Evolutionary conservation across 64 coral and sea anemone genomes (phyloP).

Genomic region (Pocillopora damicornis): DNA sequence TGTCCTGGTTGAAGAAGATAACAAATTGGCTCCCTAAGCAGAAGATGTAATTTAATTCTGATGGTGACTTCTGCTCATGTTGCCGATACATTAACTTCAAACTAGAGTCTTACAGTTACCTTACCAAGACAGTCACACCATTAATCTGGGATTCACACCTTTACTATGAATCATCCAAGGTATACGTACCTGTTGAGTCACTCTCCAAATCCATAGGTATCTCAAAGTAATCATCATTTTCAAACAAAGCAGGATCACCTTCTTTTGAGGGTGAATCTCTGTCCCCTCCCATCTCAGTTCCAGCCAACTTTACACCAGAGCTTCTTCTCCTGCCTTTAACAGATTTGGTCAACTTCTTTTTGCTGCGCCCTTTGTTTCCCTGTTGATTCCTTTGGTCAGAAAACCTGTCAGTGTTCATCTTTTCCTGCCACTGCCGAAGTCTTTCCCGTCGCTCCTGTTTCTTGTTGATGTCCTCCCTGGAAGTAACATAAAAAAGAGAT

Average conservation of each 20-base stretch:
- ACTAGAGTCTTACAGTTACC: too few relatives aligned
- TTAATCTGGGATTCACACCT: not conserved
- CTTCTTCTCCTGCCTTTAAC: slow-evolving; percentile 6
- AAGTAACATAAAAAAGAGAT: not conserved
- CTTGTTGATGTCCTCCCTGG: slow-evolving; percentile 23
- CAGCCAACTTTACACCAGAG: not conserved
- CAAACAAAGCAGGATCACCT: slow-evolving; percentile 47
- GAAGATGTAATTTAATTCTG: too few relatives aligned
- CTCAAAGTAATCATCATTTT: slow-evolving; percentile 87
- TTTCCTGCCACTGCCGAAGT: slow-evolving; percentile 72
- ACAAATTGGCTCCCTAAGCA: too few relatives aligned
- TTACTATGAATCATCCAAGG: not conserved
- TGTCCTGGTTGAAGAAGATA: too few relatives aligned
- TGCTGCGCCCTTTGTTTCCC: slow-evolving; percentile 25
- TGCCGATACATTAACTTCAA: too few relatives aligned
- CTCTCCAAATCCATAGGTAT: slow-evolving; percentile 94
- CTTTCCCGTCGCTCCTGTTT: slow-evolving; percentile 70
- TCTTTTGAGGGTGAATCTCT: not conserved
- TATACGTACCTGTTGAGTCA: slow-evolving; percentile 54
- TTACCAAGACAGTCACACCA: too few relatives aligned
- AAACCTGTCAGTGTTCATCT: slow-evolving; percentile 19
- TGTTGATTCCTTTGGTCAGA: slow-evolving; percentile 15
- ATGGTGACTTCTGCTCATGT: too few relatives aligned
- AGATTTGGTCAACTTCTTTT: not conserved
- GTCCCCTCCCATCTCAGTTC: not conserved